These are phyloP conservation scores for Trogon surrucura DNA, from an alignment of 2,113 vertebrate species.

Conservation along the genomic window DNA sequence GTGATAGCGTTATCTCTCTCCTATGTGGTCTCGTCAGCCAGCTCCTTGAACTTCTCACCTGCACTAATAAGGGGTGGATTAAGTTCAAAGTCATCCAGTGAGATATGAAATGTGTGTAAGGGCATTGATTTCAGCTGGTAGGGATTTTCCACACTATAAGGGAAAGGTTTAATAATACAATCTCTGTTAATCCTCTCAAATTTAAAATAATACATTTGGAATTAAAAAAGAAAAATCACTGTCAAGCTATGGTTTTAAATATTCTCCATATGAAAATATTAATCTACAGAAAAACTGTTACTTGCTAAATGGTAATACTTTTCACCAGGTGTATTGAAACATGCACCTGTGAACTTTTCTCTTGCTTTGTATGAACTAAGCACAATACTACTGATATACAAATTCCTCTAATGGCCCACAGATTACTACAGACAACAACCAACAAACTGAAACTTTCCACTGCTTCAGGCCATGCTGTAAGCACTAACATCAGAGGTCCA, in stretches of 20 bases:
- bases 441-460: background rate
- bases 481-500: background rate
- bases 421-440: background rate
- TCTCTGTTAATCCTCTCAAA: background rate
- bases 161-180: background rate
- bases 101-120: background rate
- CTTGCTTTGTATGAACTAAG: background rate
- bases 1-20: background rate
- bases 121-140: background rate
- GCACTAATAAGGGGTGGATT: background rate
- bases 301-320: background rate
- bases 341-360: background rate
- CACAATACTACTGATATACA: background rate
- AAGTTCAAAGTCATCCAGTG: background rate
- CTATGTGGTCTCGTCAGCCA: background rate
- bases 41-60: slow-evolving; percentile 3
- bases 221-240: background rate
- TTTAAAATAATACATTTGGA: background rate
- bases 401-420: background rate
- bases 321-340: background rate
- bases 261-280: background rate
- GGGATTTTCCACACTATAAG: background rate
- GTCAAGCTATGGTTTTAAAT: background rate
- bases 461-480: background rate
- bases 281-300: background rate